A percentile compares a stretch with the other conserved stretches of the same genome.
These are phyloP conservation scores for Eriocheir sinensis DNA, from an alignment of 1,140 invertebrate genomes.

Conservation along the genomic window DNA sequence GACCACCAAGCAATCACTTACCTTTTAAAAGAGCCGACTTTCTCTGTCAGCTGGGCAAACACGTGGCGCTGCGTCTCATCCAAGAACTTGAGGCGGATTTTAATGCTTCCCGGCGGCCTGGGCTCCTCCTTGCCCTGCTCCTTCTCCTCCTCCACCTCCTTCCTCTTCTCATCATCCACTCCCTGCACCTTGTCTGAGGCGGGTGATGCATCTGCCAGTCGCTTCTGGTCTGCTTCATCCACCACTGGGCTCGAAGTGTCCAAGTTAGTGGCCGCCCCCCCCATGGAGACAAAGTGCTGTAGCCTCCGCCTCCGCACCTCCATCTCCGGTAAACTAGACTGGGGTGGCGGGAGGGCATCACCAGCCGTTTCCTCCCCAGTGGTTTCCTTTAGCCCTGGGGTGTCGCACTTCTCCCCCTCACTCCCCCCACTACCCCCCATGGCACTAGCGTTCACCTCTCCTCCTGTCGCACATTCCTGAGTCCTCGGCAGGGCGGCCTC, in stretches of 20 bases:
- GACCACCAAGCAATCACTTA: constrained; percentile 81
- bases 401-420: background rate
- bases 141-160: background rate
- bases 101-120: constrained; percentile 83
- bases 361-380: background rate
- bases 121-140: constrained; percentile 24
- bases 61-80: constrained; percentile 93
- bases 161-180: background rate
- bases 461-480: background rate
- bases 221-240: background rate
- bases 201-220: background rate
- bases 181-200: background rate
- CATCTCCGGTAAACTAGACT: constrained; percentile 36
- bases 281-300: constrained; percentile 71
- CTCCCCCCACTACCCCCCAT: background rate
- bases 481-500: background rate
- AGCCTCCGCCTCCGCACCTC: constrained; percentile 61
- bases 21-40: constrained; percentile 94
- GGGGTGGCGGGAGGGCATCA: background rate
- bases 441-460: constrained; percentile 15
- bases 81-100: constrained; percentile 92
- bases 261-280: background rate
- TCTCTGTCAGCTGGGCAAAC: constrained; percentile 88
- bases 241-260: background rate
- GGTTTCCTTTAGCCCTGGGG: background rate